Evolutionary conservation across 2,113 vertebrate genomes (phyloP).

Genomic region (Pungitius pungitius): DNA sequence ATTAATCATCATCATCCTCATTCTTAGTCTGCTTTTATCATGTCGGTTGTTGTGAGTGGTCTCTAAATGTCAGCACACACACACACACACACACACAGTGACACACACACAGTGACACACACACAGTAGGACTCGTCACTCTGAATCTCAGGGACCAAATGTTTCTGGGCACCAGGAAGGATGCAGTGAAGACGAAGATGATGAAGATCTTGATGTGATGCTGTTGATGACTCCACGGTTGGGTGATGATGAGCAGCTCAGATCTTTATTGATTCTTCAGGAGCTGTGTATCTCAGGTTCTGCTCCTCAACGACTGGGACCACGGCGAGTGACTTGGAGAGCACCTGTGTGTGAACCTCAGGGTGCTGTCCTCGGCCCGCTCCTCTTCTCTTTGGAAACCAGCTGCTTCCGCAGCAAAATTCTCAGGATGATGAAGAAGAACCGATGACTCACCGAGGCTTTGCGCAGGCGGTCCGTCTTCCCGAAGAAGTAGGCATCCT

Average conservation of each 20-base stretch:
- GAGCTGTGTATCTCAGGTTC: no score
- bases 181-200: background rate
- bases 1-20: background rate
- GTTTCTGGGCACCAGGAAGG: conserved; percentile 35
- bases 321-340: no score
- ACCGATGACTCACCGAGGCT: conserved; percentile 83
- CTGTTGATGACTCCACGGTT: background rate
- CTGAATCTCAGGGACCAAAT: conserved; percentile 35
- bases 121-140: conserved; percentile 25
- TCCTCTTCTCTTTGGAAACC: no score
- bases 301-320: no score
- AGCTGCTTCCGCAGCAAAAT: no score
- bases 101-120: background rate
- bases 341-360: no score
- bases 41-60: conserved; percentile 36
- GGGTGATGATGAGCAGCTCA: no score
- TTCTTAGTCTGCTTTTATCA: conserved; percentile 24
- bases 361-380: no score
- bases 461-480: conserved; percentile 90
- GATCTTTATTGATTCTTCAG: no score
- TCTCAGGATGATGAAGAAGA: no score
- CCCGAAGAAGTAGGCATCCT: conserved; percentile 89
- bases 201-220: background rate
- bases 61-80: conserved; percentile 51
- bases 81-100: conserved; percentile 2